phyloP scores from a whole-genome alignment of 1,140 invertebrate species.

The Hestina assimilis region DNA sequence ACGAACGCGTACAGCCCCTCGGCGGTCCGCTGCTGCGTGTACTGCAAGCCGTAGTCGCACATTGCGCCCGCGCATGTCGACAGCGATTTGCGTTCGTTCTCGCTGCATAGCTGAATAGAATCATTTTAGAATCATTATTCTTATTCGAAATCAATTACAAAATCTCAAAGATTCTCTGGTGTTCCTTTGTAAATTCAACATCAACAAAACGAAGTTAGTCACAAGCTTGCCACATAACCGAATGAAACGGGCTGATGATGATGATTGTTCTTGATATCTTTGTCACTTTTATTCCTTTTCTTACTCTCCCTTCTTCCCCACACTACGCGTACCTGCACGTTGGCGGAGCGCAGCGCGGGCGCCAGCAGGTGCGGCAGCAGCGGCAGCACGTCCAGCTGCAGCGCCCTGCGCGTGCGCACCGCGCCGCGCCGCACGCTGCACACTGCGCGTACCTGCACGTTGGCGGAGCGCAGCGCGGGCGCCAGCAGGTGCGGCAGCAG shows the following conservation, averaged over 20 bases:
- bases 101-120: slow-evolving; percentile 84
- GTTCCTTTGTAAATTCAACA: too few species aligned
- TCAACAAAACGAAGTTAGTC: too few species aligned
- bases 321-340: slow-evolving; percentile 74
- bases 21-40: slow-evolving; percentile 86
- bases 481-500: too few species aligned
- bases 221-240: too few species aligned
- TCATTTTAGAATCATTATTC: too few species aligned
- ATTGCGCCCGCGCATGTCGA: slow-evolving; percentile 88
- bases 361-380: slow-evolving; percentile 86
- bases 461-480: too few species aligned
- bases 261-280: too few species aligned
- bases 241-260: too few species aligned
- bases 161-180: too few species aligned
- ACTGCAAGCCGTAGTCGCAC: slow-evolving; percentile 93
- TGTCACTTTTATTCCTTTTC: too few species aligned
- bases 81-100: slow-evolving; percentile 86
- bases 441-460: slow-evolving; percentile 78
- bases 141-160: too few species aligned
- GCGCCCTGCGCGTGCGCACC: slow-evolving; percentile 75
- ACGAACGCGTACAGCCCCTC: slow-evolving; percentile 90
- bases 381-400: slow-evolving; percentile 87
- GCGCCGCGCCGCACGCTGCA: slow-evolving; percentile 80
- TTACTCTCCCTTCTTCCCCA: too few species aligned
- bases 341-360: slow-evolving; percentile 88